Conservation (phyloP, 2,888 invertebrate genomes). For the Aspidiotus destructor region DNA sequence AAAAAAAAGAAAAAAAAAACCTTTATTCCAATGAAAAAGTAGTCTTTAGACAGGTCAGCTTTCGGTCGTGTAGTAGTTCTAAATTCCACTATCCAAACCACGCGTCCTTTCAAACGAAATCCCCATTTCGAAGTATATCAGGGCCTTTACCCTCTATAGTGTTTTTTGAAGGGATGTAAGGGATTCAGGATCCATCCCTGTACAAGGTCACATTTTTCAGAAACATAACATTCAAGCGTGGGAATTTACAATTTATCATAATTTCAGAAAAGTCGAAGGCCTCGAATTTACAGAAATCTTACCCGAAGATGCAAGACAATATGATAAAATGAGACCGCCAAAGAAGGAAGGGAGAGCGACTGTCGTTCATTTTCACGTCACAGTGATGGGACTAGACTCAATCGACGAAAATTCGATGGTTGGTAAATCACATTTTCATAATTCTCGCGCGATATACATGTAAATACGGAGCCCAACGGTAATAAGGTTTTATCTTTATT, state of each 20-base stretch:
- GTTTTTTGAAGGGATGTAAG: too few relatives aligned
- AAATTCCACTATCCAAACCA: too few relatives aligned
- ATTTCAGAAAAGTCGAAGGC: constrained; percentile 42
- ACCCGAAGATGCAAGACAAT: constrained; percentile 74
- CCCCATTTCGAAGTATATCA: too few relatives aligned
- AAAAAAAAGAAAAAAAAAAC: too few relatives aligned
- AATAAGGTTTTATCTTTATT: background rate
- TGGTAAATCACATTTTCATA: constrained; percentile 37
- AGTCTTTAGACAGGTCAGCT: too few relatives aligned
- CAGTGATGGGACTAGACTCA: constrained; percentile 89
- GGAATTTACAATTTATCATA: background rate
- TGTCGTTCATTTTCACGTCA: constrained; percentile 81
- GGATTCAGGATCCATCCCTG: too few relatives aligned
- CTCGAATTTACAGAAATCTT: constrained; percentile 73
- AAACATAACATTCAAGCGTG: too few relatives aligned
- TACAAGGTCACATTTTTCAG: too few relatives aligned
- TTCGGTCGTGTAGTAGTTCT: too few relatives aligned
- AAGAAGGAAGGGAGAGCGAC: constrained; percentile 82
- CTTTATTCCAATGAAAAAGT: too few relatives aligned
- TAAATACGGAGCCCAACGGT: background rate
- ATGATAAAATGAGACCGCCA: constrained; percentile 89
- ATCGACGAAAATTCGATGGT: constrained; percentile 95
- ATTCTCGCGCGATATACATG: background rate
- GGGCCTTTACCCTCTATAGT: too few relatives aligned
- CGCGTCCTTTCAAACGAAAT: too few relatives aligned